phyloP scores from a whole-genome alignment of 1,140 invertebrate genomes.

The Sitophilus oryzae region DNA sequence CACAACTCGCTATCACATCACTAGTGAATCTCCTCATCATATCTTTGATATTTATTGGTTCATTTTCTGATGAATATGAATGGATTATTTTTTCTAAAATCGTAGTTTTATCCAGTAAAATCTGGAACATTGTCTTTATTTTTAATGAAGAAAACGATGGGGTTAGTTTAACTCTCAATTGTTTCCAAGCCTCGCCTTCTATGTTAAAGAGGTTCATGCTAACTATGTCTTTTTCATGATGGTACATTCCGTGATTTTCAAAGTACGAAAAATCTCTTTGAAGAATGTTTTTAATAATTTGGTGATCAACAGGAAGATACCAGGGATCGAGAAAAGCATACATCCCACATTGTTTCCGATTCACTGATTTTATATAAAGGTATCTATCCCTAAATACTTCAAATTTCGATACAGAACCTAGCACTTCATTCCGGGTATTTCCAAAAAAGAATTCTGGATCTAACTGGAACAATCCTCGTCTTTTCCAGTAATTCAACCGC shows the following conservation, averaged over 20 bases:
- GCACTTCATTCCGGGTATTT: neutral
- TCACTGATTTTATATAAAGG: neutral
- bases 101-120: neutral
- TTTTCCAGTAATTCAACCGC: slow-evolving; percentile 1
- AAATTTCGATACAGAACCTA: neutral
- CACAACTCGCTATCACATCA: slow-evolving; percentile 14
- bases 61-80: neutral
- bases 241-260: slow-evolving; percentile 46
- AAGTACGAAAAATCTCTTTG: slow-evolving; percentile 40
- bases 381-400: neutral
- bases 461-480: neutral
- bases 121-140: slow-evolving; percentile 45
- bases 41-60: slow-evolving; percentile 11
- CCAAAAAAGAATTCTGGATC: slow-evolving; percentile 7
- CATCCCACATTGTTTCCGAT: slow-evolving; percentile 7
- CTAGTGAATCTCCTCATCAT: slow-evolving; percentile 24
- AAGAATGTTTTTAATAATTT: slow-evolving; percentile 12
- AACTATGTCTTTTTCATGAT: slow-evolving; percentile 46
- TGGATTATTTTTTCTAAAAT: slow-evolving; percentile 1
- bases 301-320: neutral
- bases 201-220: slow-evolving; percentile 45
- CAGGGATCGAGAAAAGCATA: neutral
- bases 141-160: slow-evolving; percentile 48
- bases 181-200: slow-evolving; percentile 45
- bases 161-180: slow-evolving; percentile 43